phyloP scores from a whole-genome alignment of 2,113 vertebrate genomes.

The Campylorhamphus procurvoides region DNA sequence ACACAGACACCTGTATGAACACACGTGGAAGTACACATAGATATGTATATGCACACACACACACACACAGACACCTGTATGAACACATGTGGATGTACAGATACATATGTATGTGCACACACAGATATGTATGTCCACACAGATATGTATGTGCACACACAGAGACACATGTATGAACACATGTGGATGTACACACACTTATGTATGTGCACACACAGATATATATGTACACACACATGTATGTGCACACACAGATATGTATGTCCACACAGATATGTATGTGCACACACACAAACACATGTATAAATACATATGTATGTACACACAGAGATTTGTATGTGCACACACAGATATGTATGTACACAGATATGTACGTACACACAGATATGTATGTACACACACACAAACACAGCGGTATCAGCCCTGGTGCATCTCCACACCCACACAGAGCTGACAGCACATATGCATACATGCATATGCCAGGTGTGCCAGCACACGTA shows the following conservation, averaged over 20 bases:
- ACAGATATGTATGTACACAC: background rate
- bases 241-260: background rate
- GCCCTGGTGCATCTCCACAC: background rate
- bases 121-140: background rate
- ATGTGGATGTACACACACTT: background rate
- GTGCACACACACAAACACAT: background rate
- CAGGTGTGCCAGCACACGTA: background rate
- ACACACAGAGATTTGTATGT: background rate
- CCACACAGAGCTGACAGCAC: background rate
- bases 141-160: background rate
- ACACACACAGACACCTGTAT: background rate
- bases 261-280: background rate
- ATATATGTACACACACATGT: background rate
- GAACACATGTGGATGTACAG: background rate
- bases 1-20: background rate
- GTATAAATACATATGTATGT: too few relatives aligned
- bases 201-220: background rate
- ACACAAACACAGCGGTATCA: background rate
- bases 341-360: background rate
- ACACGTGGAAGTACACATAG: background rate
- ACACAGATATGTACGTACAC: background rate
- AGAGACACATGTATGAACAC: background rate
- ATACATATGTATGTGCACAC: background rate
- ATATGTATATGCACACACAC: background rate
- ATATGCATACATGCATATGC: background rate